Conservation (phyloP, 2,797 vertebrate genomes). For the Poecilia velifera region DNA sequence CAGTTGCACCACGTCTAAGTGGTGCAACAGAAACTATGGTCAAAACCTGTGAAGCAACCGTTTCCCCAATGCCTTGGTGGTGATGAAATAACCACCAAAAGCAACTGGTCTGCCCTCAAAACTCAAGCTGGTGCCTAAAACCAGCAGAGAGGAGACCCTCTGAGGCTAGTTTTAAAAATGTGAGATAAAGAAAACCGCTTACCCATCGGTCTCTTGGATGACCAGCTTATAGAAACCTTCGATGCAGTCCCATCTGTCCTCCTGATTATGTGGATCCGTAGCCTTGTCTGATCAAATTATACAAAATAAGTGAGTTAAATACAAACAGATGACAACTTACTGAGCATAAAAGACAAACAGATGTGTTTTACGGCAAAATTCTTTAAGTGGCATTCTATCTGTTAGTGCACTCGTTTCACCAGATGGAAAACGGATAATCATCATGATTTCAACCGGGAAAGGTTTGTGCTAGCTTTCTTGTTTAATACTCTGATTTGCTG, state of each 20-base stretch:
- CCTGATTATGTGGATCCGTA: constrained; percentile 82
- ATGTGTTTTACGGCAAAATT: neutral
- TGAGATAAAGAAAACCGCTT: constrained; percentile 42
- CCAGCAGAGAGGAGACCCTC: neutral
- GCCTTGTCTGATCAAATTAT: constrained; percentile 80
- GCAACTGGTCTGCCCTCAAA: neutral
- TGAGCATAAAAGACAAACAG: constrained; percentile 12
- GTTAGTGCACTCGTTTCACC: neutral
- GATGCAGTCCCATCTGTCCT: constrained; percentile 88
- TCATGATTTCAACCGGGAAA: neutral
- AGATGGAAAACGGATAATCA: neutral
- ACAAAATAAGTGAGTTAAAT: constrained; percentile 4
- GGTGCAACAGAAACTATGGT: constrained; percentile 18
- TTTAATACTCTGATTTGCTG: neutral
- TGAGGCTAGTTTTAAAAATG: neutral
- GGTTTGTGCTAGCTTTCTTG: neutral
- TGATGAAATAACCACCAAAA: constrained; percentile 9
- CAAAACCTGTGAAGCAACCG: constrained; percentile 54
- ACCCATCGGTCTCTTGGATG: constrained; percentile 83
- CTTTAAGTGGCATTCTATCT: neutral
- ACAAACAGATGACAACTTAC: constrained; percentile 1
- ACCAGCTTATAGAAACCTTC: constrained; percentile 87
- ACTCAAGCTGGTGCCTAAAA: neutral
- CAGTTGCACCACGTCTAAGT: neutral
- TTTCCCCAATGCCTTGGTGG: constrained; percentile 12